Evolutionary conservation across 2,797 vertebrate species (phyloP).

Genomic region (Falco cherrug): DNA sequence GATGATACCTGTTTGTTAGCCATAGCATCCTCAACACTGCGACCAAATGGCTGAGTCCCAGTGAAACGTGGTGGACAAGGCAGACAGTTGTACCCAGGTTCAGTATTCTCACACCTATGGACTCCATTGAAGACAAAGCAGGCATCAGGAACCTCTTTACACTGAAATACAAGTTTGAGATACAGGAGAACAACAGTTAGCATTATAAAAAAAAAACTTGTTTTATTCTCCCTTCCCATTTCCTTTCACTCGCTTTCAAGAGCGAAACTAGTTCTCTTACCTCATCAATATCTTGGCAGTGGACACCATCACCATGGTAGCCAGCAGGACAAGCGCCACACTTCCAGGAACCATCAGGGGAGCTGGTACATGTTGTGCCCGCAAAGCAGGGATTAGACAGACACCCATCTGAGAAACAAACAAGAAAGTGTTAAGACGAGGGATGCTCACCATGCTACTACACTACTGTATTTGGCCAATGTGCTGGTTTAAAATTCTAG

Average conservation of each 20-base stretch:
- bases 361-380: constrained; percentile 88
- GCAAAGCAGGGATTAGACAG: constrained; percentile 96
- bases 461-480: background rate
- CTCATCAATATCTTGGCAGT: constrained; percentile 94
- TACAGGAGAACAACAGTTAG: background rate
- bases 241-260: background rate
- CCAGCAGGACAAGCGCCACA: constrained; percentile 92
- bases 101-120: constrained; percentile 94
- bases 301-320: constrained; percentile 89
- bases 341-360: constrained; percentile 91
- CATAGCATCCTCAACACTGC: constrained; percentile 87
- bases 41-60: constrained; percentile 91
- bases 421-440: background rate
- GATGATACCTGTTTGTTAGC: constrained; percentile 90
- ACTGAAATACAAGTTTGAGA: constrained; percentile 74
- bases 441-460: background rate
- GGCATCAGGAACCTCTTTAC: constrained; percentile 91
- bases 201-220: background rate
- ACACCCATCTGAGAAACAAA: constrained; percentile 87
- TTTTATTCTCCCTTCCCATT: background rate
- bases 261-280: constrained; percentile 64
- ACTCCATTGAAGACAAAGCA: constrained; percentile 89
- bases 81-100: constrained; percentile 95
- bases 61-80: constrained; percentile 93
- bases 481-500: background rate